Evolutionary conservation across 1,140 invertebrate genomes (phyloP).

Genomic region (Drosophila bipectinata): DNA sequence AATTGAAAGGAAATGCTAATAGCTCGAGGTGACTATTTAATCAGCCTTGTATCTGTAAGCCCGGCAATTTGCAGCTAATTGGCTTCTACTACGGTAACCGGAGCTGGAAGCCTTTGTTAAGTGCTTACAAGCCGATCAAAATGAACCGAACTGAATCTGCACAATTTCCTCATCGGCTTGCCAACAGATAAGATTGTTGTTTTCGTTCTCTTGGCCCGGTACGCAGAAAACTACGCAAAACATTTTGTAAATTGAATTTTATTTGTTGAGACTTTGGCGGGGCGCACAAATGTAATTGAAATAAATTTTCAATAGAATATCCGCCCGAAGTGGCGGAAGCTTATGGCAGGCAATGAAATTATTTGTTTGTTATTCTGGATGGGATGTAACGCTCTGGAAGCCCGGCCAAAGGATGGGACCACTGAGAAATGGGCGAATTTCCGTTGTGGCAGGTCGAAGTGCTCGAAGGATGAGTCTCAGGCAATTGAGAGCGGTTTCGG

Average conservation of each 20-base stretch:
- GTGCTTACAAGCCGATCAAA: constrained; percentile 1
- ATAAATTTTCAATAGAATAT: constrained; percentile 81
- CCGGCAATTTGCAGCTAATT: constrained; percentile 32
- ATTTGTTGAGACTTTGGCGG: constrained; percentile 52
- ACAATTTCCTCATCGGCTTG: constrained; percentile 67
- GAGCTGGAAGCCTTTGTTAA: background rate
- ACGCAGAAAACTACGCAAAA: constrained; percentile 71
- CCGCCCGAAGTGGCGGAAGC: constrained; percentile 66
- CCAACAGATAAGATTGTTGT: constrained; percentile 52
- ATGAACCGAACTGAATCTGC: constrained; percentile 25
- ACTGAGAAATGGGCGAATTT: constrained; percentile 37
- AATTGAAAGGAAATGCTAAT: constrained; percentile 36
- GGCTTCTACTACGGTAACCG: constrained; percentile 1
- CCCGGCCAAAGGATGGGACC: background rate
- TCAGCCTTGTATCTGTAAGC: constrained; percentile 9
- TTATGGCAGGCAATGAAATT: constrained; percentile 68
- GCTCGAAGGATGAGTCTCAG: constrained; percentile 1
- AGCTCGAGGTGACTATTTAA: constrained; percentile 22
- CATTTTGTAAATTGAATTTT: constrained; percentile 80
- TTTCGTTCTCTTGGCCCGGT: constrained; percentile 3
- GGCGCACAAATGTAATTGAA: constrained; percentile 72
- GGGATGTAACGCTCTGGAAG: constrained; percentile 22
- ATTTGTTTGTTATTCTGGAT: constrained; percentile 42
- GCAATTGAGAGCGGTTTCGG: constrained; percentile 6
- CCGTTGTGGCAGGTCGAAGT: constrained; percentile 74